Evolutionary conservation across 2,888 invertebrate genomes (phyloP), one percentile per base, ranked within the genome.

Genomic region (Gryllus longicercus): DNA sequence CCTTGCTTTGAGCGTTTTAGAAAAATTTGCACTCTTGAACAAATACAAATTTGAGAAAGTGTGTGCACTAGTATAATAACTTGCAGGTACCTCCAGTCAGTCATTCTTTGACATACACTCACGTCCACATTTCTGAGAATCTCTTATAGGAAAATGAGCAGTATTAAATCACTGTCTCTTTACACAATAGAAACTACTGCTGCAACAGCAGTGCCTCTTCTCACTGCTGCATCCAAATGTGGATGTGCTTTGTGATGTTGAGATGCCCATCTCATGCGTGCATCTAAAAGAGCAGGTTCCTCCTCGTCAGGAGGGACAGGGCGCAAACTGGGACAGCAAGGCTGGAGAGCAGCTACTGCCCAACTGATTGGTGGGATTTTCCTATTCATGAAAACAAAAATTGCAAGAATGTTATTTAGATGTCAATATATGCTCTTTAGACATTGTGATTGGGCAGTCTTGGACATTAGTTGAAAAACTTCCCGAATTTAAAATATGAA

Each of bases 351-450:
- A 77, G 80, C 81, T 25, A 79, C 80, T 80, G 79, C 81, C 85
- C 85, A 85, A 77, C 84, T 84, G 80, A 84, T 84, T 23, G 85
- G 85, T 16, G 85, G 84, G 11, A 84, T 80, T 81, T 85, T 85
- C 76, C 85, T 85, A 8, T 8, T 38, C 38, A 5, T 38, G 38
- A 38, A 0, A 38, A 8, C 1, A 38, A 38, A 38, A 38, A 38
- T 38, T 38, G 38, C 38, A 38, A 38, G 38, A 38, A 8, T 8
- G 8, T 38, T 38, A 38, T 38, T 38, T 38, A 8, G 8, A 38
- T 38, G 38, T 38, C 38, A 38, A 5, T 38, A 5, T 38, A 38
- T 38, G 38, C 5, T 5, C 0, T 38, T 38, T 38, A 38, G 5
- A 5, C 1, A 38, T 38, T 38, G 38, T 38, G 5, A 38, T 38